Evolutionary conservation across 2,888 invertebrate species (phyloP), one percentile per base, ranked within the genome.

Genomic region (Patella pellucida): DNA sequence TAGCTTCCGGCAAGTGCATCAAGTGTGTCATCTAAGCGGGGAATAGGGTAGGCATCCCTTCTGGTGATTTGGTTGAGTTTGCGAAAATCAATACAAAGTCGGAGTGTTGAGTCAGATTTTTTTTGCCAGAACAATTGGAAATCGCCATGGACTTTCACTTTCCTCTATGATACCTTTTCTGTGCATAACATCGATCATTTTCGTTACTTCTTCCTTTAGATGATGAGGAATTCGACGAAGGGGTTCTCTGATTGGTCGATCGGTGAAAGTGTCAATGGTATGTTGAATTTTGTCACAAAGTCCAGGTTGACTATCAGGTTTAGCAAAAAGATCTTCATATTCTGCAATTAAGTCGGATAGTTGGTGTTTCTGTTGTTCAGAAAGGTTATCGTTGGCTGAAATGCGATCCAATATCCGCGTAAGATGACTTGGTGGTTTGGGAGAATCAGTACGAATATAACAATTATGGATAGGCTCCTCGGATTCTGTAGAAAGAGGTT

Each of bases 151-250:
- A 3, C 62, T 62, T 62, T 62, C 19, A 12, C 62, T 62, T 62
- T 62, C 62, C 14, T 62, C 62, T n/a, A 62, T 62, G 1, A 62
- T 12, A 62, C 62, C 19, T 5, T 62, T 23, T n/a, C 23, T 23
- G 12, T 62, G 62, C 62, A 62, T 62, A 19, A 19, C 23, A 1
- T 62, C 62, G 62, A 62, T 62, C 19, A 62, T 62, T 62, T 62
- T n/a, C 9, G 62, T n/a, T 12, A 62, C 62, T n/a, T 62, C 19
- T 3, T 1, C 19, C 23, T 62, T n/a, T 9, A 56, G 56, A 56
- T 56, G 56, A 56, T 56, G 19, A 19, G 62, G 62, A 19, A 62
- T 62, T n/a, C 62, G 62, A 62, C 62, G 62, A 62, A 62, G 62
- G 1, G 62, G n/a, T n/a, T 62, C 62, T n/a, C 19, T 9, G 19